These are phyloP conservation scores for Ochotona princeps DNA, from an alignment of 2,113 vertebrate species.

Conservation along the genomic window DNA sequence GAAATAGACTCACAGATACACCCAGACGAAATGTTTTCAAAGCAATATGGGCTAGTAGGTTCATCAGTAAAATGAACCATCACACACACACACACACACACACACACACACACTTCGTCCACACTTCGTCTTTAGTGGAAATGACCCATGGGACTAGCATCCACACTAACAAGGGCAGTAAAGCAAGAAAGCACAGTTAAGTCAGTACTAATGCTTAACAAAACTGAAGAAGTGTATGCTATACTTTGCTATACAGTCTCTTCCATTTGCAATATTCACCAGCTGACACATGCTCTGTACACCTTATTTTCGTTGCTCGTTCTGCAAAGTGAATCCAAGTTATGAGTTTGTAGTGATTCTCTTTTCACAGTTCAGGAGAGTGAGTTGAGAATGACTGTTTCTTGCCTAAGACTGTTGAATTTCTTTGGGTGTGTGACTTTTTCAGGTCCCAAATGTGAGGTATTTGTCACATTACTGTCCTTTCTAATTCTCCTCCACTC, in stretches of 20 bases:
- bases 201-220: slow-evolving; percentile 21
- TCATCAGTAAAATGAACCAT: neutral
- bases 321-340: neutral
- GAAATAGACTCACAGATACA: neutral
- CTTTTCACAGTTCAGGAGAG: neutral
- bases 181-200: neutral
- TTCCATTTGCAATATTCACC: neutral
- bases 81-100: neutral
- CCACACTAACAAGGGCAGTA: neutral
- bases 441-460: neutral
- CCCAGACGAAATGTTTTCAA: neutral
- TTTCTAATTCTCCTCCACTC: neutral
- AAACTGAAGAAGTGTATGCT: neutral
- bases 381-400: neutral
- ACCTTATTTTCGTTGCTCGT: neutral
- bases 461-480: neutral
- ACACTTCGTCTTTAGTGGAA: neutral
- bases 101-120: no score
- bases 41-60: neutral
- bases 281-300: neutral
- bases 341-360: neutral
- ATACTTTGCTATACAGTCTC: neutral
- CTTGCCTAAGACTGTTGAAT: neutral
- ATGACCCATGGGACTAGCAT: neutral
- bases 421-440: neutral